Evolutionary conservation across 2,888 invertebrate genomes (phyloP), one percentile per base, ranked within the genome.

Genomic region (Parasteatoda lunata): DNA sequence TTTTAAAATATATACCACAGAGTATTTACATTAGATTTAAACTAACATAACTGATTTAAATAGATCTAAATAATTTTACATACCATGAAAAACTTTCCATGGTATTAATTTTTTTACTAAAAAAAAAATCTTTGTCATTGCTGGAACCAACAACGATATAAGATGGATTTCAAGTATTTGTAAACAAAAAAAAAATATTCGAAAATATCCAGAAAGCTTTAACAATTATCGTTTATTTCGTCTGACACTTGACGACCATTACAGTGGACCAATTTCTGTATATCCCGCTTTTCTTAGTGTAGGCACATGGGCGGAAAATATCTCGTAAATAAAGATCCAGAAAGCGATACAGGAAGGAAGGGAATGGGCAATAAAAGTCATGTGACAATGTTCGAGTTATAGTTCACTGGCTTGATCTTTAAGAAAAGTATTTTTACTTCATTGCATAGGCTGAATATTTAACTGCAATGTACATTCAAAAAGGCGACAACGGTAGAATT

Each of bases 321-420:
- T 85, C 80, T 80, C 80, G 80, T 85, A 85, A 85, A 85, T 85
- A 85, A 85, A 85, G 85, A 85, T 85, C 76, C 76, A 71, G 48
- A 71, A 76, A 70, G 80, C 85, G 85, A 85, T 85, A 85, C 64
- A 66, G 66, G 64, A 65, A 8, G 72, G 76, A 76, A 85, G 80
- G 75, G 77, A 85, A 85, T 85, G 85, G 85, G 85, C 80, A 85
- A 85, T 85, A 85, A 85, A 85, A 80, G 80, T 85, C 85, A 85
- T 80, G 65, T 80, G 80, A 85, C 80, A 85, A 80, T 85, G 76
- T 77, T 85, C 64, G 71, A 85, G 80, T 80, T 85, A 85, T 85
- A 80, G 80, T 80, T 85, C 80, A 85, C 71, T 8, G 59, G 71
- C 69, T 66, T 54, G 80, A 80, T 72, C 85, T 79, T 68, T 52